Evolutionary conservation across 1,140 invertebrate species (phyloP).

Genomic region (Camponotus pennsylvanicus): DNA sequence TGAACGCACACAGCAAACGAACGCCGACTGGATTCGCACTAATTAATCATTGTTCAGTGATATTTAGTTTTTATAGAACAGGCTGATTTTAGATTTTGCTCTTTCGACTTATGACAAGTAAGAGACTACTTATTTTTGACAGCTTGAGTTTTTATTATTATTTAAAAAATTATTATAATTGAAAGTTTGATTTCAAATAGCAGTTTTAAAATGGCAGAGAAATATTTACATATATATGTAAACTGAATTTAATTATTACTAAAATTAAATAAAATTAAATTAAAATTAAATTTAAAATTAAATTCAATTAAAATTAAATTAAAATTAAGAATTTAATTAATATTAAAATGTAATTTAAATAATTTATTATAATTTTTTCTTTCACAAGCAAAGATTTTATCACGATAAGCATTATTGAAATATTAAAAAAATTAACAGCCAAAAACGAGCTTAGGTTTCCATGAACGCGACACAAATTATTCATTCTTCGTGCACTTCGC

Average conservation of each 20-base stretch:
- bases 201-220: not conserved
- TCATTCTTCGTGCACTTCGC: not conserved
- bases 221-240: not conserved
- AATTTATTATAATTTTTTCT: not conserved
- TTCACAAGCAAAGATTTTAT: not conserved
- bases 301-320: not conserved
- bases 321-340: too few species aligned
- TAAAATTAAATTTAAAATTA: too few species aligned
- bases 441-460: not conserved
- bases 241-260: not conserved
- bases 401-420: not conserved
- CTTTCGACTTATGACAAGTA: not conserved
- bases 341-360: not conserved
- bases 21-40: not conserved
- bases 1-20: constrained; percentile 1
- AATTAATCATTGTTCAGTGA: not conserved
- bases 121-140: not conserved
- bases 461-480: not conserved
- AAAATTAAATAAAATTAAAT: not conserved
- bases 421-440: too few species aligned
- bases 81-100: not conserved
- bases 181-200: not conserved
- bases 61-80: not conserved
- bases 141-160: not conserved
- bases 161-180: not conserved